These are phyloP conservation scores for Podocnemis expansa DNA, from an alignment of 2,113 vertebrate species.

Conservation along the genomic window DNA sequence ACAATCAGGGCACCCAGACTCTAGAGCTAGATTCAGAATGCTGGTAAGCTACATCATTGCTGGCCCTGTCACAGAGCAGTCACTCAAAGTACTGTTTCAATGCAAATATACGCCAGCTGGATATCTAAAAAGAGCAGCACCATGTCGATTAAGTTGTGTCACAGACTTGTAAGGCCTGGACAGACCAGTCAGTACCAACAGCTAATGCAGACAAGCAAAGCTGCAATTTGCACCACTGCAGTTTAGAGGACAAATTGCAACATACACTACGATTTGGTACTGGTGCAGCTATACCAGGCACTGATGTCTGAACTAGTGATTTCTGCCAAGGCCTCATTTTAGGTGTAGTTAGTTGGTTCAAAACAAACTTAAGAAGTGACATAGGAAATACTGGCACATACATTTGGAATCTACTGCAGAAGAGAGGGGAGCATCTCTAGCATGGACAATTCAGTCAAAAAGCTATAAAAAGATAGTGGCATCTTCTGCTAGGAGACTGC, in stretches of 20 bases:
- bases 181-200: neutral
- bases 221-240: neutral
- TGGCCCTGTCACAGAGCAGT: neutral
- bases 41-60: neutral
- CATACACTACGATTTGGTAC: neutral
- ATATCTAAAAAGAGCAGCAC: neutral
- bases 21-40: neutral
- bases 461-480: neutral
- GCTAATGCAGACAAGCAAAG: neutral
- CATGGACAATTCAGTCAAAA: neutral
- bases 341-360: neutral
- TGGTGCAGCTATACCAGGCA: neutral
- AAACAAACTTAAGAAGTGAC: neutral
- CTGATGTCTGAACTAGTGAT: neutral
- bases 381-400: neutral
- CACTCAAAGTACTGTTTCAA: rapidly evolving
- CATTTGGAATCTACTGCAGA: neutral
- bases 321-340: neutral
- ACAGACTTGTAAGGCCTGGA: neutral
- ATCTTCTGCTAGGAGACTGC: neutral
- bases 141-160: neutral
- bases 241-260: neutral
- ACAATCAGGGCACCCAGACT: neutral
- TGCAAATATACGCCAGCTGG: neutral
- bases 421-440: neutral